Conservation (phyloP, 1,140 invertebrate species). For the Bathynomus jamesi region DNA sequence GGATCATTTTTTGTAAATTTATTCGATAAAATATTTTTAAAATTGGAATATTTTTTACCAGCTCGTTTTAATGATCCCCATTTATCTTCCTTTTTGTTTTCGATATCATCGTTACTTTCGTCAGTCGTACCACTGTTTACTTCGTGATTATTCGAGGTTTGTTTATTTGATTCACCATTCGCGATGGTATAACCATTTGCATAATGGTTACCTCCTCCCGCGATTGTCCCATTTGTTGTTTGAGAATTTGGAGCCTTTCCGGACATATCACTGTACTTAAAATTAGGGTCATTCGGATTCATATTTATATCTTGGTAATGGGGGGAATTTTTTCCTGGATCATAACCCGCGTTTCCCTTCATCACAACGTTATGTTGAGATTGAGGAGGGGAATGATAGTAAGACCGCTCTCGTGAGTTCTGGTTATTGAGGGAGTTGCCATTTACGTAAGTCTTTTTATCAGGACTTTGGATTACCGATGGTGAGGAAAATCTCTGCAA, state of each 20-base stretch:
- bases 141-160: no score
- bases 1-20: slow-evolving; percentile 52
- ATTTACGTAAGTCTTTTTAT: neutral
- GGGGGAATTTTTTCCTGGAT: neutral
- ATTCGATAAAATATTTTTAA: slow-evolving; percentile 76
- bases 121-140: no score
- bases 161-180: no score
- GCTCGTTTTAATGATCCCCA: slow-evolving; percentile 32
- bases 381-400: neutral
- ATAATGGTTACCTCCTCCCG: no score
- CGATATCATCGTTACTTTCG: slow-evolving; percentile 5
- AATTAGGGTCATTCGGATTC: no score
- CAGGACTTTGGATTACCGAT: neutral
- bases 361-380: neutral
- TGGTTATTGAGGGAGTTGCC: no score
- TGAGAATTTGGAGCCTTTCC: neutral
- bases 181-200: no score
- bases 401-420: neutral
- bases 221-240: neutral
- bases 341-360: neutral
- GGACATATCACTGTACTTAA: no score
- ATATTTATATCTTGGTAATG: neutral
- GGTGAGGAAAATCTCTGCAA: neutral
- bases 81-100: slow-evolving; percentile 28
- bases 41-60: slow-evolving; percentile 64